phyloP scores from a whole-genome alignment of 2,888 invertebrate species.

The Pseudococcus jackbeardsleyi region DNA sequence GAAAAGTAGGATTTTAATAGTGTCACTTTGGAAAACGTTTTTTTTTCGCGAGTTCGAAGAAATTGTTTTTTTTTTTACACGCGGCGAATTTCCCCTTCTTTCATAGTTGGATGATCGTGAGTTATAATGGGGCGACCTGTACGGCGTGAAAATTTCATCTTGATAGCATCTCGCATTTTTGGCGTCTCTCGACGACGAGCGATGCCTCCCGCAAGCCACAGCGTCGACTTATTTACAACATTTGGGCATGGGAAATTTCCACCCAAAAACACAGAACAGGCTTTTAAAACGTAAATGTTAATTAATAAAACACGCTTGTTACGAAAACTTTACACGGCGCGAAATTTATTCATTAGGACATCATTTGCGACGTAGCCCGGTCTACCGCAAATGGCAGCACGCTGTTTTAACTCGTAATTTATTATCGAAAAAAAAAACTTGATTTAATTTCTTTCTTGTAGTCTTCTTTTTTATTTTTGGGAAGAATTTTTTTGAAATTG shows the following conservation, averaged over 20 bases:
- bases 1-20: neutral
- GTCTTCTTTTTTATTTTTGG: too few species aligned
- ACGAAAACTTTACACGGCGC: conserved; percentile 8
- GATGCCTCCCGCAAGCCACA: neutral
- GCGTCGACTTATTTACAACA: neutral
- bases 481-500: too few species aligned
- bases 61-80: neutral
- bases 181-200: neutral
- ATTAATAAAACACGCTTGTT: conserved; percentile 43
- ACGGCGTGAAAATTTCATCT: neutral
- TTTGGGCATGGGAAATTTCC: neutral
- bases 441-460: neutral
- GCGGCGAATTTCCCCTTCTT: too few species aligned
- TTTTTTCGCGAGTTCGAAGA: neutral
- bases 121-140: neutral
- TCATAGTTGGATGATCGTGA: too few species aligned
- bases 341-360: conserved; percentile 43
- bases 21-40: neutral
- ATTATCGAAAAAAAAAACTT: neutral
- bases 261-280: neutral
- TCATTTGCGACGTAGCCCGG: neutral
- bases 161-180: neutral
- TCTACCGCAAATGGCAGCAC: neutral
- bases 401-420: neutral
- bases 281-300: conserved; percentile 43